Evolutionary conservation across 2,797 vertebrate genomes (phyloP), one percentile per base, ranked within the genome.

Genomic region (Sebastes hubbsi): DNA sequence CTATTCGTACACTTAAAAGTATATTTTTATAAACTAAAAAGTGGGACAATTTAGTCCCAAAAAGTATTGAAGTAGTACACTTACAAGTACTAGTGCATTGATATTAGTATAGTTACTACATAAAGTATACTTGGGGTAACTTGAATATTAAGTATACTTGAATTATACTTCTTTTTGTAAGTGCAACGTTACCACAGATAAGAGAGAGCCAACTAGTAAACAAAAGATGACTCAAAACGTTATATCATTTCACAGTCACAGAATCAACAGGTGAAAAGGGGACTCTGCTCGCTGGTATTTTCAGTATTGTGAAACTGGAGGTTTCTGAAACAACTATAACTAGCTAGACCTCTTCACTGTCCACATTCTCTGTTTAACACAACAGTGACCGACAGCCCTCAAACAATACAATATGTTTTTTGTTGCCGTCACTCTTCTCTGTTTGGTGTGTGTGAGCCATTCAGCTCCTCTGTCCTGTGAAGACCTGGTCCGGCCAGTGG

Each of bases 381-480:
- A 6, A 12, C 68, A 55, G 63, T 30, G 49, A 64, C 60, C 42
- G 66, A 29, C 72, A n/a, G 3, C 30, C 49, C 11, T 22, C 36
- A 52, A 12, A 60, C 8, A 4, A 14, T 5, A 9, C 38, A 74
- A 52, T 3, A 88, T 91, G 90, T 63, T 72, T 16, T 16, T 67
- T 27, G 49, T 20, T 64, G 30, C 30, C 29, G 0, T 76, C 4
- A 4, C 63, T 42, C 10, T 87, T 6, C 38, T 89, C 6, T 78
- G 38, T 38, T 66, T 75, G 4, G n/a, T 61, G 16, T 32, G 71
- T 59, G 25, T 62, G 70, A 76, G 76, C 70, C 67, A n/a, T 16
- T 74, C 83, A 14, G 83, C 83, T 62, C 83, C 78, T 25, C 62
- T 68, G n/a, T 29, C 11, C 29, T 92, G 89, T 55, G 78, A 88